phyloP scores from a whole-genome alignment of 2,797 vertebrate species.

The Podarcis siculus region DNA sequence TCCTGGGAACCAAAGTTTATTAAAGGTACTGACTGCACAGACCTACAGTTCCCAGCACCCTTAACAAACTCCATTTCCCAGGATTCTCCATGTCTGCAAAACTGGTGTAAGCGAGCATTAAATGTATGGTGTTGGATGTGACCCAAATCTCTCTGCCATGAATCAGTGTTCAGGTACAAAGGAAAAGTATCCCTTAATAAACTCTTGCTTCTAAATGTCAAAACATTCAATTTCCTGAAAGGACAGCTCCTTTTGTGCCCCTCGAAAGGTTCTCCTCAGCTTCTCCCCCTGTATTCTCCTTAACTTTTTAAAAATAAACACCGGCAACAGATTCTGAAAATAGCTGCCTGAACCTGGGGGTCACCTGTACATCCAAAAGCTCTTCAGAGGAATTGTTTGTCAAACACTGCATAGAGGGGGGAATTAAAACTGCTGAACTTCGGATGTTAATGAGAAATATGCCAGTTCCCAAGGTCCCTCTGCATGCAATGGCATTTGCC shows the following conservation, averaged over 20 bases:
- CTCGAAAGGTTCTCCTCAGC: constrained; percentile 55
- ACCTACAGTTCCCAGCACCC: too few relatives aligned
- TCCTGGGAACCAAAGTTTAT: too few relatives aligned
- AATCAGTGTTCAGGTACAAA: constrained; percentile 46
- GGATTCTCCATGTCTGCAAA: too few relatives aligned
- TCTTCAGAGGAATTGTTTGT: constrained; percentile 62
- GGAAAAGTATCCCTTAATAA: constrained; percentile 46
- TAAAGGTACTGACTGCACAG: too few relatives aligned
- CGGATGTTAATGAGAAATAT: constrained; percentile 52
- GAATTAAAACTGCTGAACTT: constrained; percentile 64
- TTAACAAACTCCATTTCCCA: too few relatives aligned
- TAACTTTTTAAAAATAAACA: constrained; percentile 66
- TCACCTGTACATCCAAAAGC: constrained; percentile 49
- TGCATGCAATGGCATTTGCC: constrained; percentile 46
- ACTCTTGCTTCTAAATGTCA: constrained; percentile 59
- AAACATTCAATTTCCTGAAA: constrained; percentile 56
- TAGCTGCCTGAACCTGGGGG: constrained; percentile 46
- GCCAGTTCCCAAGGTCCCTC: constrained; percentile 38
- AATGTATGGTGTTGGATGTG: too few relatives aligned
- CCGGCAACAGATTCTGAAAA: constrained; percentile 61
- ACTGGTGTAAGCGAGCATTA: too few relatives aligned
- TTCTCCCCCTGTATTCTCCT: constrained; percentile 49
- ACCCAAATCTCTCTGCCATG: constrained; percentile 2
- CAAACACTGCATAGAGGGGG: constrained; percentile 58
- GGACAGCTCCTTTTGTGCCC: constrained; percentile 50